Percentiles rank a stretch among this genome's conserved stretches.
Conservation (phyloP, 2,888 invertebrate species). For the Crepidodera aurea region DNA sequence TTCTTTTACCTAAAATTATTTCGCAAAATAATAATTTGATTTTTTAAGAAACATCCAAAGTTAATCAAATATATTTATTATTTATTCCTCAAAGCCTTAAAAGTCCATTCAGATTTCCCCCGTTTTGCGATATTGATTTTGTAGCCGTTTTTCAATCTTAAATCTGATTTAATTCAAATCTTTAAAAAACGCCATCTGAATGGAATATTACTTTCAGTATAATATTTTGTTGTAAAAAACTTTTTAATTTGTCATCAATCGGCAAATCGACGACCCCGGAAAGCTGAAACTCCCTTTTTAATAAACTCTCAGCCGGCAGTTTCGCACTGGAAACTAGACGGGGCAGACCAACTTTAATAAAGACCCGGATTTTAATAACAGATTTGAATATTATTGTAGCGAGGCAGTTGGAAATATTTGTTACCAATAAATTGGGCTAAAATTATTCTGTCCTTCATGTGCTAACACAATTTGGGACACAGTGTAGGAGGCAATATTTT, state of each 20-base stretch:
- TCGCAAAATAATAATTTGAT: too few relatives aligned
- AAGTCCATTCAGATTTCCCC: too few relatives aligned
- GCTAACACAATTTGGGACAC: slow-evolving; percentile 27
- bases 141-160: slow-evolving; percentile 1
- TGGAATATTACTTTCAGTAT: slow-evolving; percentile 16
- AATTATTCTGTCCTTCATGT: slow-evolving; percentile 38
- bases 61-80: too few relatives aligned
- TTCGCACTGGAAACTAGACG: slow-evolving; percentile 13
- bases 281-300: slow-evolving; percentile 32
- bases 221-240: slow-evolving; percentile 32
- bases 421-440: slow-evolving; percentile 38
- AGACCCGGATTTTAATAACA: slow-evolving; percentile 51
- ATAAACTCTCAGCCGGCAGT: slow-evolving; percentile 32
- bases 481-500: background rate
- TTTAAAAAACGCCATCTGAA: background rate
- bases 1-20: too few relatives aligned
- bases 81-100: too few relatives aligned
- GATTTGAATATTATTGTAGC: slow-evolving; percentile 49
- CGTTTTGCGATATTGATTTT: background rate
- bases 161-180: slow-evolving; percentile 2
- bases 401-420: slow-evolving; percentile 38
- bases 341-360: slow-evolving; percentile 45
- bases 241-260: slow-evolving; percentile 33
- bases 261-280: slow-evolving; percentile 25
- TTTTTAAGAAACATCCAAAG: too few relatives aligned